Base-by-base conservation (phyloP, 2,797 vertebrate species). In the Enteromius paludinosus region DNA sequence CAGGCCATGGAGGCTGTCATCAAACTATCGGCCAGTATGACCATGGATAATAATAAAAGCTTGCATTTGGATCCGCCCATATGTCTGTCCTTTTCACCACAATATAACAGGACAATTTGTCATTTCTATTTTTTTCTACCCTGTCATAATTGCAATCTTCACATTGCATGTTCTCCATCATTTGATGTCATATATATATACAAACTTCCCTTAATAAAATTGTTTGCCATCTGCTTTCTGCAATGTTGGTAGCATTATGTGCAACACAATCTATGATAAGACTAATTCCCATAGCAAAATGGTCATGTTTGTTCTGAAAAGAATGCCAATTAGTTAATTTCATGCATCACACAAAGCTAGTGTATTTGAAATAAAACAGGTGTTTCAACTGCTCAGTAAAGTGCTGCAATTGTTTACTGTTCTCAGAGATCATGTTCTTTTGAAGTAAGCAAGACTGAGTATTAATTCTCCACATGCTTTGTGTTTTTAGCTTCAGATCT, bases 381-480 rank as follows among this genome's bases (percentile, higher is more conserved):
- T 71, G 28, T 52, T 72, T 33, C 28, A 1, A 30, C 69, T 33
- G 18, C 30, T 35, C 3, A 38, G 30, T 38, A 38, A 56, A 74
- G 14, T n/a, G 70, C 28, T 54, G 70, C 47, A 56, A 17, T 56
- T 56, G 11, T 56, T 74, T 23, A 56, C 6, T 56, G 18, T 73
- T 49, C 15, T 35, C 49, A 14, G 17, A 33, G 12, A 73, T 56
- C 3, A 15, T 38, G 11, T 73, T 74, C 49, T 56, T 56, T 56
- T 69, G 6, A 56, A 79, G 56, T 18, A 68, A 68, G 30, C 10
- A 10, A 20, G 33, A 61, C 59, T 49, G 41, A 64, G 20, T n/a
- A 49, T 72, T 35, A 38, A 64, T 72, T 81, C 14, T 61, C 43
- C 14, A 0, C 25, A 61, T 70, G 17, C 35, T 70, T 59, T 79